Base-by-base conservation (phyloP, 1,140 invertebrate genomes). In the Aphelinus atriplicis region DNA sequence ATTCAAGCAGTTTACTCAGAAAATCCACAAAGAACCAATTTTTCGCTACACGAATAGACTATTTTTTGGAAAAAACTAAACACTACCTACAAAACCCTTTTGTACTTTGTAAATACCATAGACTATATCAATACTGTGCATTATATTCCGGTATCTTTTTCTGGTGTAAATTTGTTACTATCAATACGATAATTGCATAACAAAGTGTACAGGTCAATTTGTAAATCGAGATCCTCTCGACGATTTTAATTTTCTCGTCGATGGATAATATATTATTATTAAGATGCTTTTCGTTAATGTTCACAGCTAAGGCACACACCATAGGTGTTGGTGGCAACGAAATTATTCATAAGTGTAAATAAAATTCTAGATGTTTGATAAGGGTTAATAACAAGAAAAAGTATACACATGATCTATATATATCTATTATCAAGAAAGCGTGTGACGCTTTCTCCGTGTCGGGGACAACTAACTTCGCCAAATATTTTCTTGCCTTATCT, bases 321-420 rank as follows among this genome's bases (percentile, higher is more conserved):
- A 50, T 69, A 75, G 73, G 77, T 78, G 74, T 78, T 61, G 74
- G 73, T 75, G 73, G 77, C 77, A 78, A 78, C 77, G 77, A 78
- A 78, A 65, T 78, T 78, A 75, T 75, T 75, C 64, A 71, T 78
- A 78, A 68, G 73, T 78, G 73, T 78, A 75, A 47, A 78, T 75
- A 71, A 61, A 71, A 74, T 46, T 7, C 50, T 78, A 75, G 66
- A 53, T 71, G 64, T 78, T 75, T 75, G 71, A 60, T 71, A 64
- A 75, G 45, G n/a, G 46, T 68, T 66, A 74, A 50, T 53, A 75
- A 68, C 51, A 62, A 68, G 66, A 61, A 73, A 72, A 58, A 68
- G 66, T 74, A 75, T 75, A 66, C 51, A 74, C 68, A 60, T 26
- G 57, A 70, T 64, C 53, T 64, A 70, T 69, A 62, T 64, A 70